These are phyloP conservation scores for Ecdyonurus torrentis DNA, from an alignment of 2,888 invertebrate species.

Conservation along the genomic window DNA sequence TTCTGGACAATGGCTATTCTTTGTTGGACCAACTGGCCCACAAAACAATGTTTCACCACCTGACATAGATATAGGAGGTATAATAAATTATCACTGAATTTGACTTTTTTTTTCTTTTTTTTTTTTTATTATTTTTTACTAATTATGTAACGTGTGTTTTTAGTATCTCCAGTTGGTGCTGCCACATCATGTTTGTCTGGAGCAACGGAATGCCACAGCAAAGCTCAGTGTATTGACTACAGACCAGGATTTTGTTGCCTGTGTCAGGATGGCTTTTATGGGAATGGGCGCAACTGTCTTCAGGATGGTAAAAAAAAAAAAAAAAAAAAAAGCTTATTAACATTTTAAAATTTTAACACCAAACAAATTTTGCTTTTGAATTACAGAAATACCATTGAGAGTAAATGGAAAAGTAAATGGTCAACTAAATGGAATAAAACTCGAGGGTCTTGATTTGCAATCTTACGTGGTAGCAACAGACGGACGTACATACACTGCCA, in stretches of 20 bases:
- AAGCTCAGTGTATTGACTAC: slow-evolving; percentile 69
- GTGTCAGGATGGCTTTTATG: slow-evolving; percentile 71
- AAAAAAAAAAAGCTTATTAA: slow-evolving; percentile 1
- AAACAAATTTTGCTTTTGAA: slow-evolving; percentile 1
- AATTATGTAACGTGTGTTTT: background rate
- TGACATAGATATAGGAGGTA: slow-evolving; percentile 26
- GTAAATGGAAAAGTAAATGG: slow-evolving; percentile 82
- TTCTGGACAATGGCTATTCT: slow-evolving; percentile 75
- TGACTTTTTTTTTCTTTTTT: too few relatives aligned
- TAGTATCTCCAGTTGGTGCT: background rate
- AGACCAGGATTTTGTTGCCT: slow-evolving; percentile 76
- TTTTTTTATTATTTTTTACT: too few relatives aligned
- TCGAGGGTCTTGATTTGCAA: slow-evolving; percentile 68
- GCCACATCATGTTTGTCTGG: slow-evolving; percentile 31
- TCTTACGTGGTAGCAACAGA: slow-evolving; percentile 81
- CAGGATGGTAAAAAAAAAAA: slow-evolving; percentile 38
- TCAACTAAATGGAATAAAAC: slow-evolving; percentile 53
- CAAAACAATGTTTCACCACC: slow-evolving; percentile 49
- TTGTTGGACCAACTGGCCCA: slow-evolving; percentile 51
- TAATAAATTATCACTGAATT: background rate
- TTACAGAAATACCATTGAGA: slow-evolving; percentile 66
- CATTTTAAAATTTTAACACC: background rate
- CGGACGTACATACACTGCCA: slow-evolving; percentile 76
- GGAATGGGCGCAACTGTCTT: slow-evolving; percentile 84
- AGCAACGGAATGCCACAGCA: slow-evolving; percentile 57